phyloP scores from a whole-genome alignment of 2,113 vertebrate species.

The Eulemur macaco region DNA sequence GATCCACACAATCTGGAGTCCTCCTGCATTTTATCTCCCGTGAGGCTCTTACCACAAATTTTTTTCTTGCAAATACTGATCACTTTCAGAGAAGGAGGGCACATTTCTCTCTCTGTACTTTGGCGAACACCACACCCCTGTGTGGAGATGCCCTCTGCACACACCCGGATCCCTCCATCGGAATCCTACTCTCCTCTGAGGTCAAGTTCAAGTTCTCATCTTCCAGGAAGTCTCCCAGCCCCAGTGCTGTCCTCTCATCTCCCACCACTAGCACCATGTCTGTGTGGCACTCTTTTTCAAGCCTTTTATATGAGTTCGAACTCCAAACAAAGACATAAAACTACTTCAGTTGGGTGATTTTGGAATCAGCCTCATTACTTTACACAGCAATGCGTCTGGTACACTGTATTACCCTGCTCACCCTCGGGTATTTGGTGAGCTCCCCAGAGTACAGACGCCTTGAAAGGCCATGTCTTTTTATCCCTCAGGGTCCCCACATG shows the following conservation, averaged over 20 bases:
- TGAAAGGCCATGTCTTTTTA: background rate
- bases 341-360: background rate
- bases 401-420: background rate
- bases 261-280: background rate
- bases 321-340: background rate
- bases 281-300: background rate
- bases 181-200: background rate
- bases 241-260: background rate
- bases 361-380: background rate
- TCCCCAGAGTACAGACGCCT: background rate
- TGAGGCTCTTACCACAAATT: background rate
- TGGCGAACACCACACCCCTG: background rate
- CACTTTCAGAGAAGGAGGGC: background rate
- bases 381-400: background rate
- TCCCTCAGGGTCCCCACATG: background rate
- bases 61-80: rapidly evolving
- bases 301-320: background rate
- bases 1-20: background rate
- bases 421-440: background rate
- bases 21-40: background rate
- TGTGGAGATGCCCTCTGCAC: background rate
- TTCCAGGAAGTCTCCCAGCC: background rate
- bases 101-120: background rate
- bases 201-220: background rate
- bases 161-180: background rate